Conservation (phyloP, 1,140 invertebrate species). For the Lepidurus couesii region DNA sequence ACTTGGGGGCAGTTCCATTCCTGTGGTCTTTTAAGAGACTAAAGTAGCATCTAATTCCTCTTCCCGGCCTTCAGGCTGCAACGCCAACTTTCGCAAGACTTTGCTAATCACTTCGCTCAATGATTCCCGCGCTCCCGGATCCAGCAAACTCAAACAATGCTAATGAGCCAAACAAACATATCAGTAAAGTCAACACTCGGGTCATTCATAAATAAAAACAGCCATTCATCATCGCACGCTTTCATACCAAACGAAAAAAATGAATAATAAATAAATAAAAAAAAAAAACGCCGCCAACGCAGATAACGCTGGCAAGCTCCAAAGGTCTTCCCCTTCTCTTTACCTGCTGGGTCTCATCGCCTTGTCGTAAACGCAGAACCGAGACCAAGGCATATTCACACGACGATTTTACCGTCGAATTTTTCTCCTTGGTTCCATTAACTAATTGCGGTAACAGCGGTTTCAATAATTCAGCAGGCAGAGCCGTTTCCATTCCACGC, state of each 20-base stretch:
- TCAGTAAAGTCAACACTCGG: not conserved
- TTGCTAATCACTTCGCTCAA: constrained; percentile 81
- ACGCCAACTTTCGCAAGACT: constrained; percentile 65
- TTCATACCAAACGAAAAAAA: constrained; percentile 28
- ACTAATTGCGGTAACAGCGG: constrained; percentile 80
- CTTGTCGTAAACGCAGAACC: constrained; percentile 69
- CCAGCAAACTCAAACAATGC: constrained; percentile 67
- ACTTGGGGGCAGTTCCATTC: not conserved
- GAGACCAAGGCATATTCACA: constrained; percentile 85
- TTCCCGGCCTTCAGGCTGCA: constrained; percentile 70
- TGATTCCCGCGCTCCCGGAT: constrained; percentile 79
- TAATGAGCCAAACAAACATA: constrained; percentile 46
- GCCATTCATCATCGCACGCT: not conserved
- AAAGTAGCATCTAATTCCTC: constrained; percentile 88
- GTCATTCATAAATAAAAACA: not conserved
- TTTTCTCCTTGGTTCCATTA: constrained; percentile 97
- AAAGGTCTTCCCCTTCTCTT: constrained; percentile 32
- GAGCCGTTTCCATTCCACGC: constrained; percentile 56
- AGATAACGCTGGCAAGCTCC: not conserved
- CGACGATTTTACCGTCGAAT: constrained; percentile 86
- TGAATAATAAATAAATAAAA: constrained; percentile 7
- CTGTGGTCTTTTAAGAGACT: constrained; percentile 45
- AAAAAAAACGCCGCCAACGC: not conserved
- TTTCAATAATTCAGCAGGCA: constrained; percentile 64
- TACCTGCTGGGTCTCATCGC: constrained; percentile 70